These are phyloP conservation scores for Zaprionus tsacasi DNA, from an alignment of 1,140 invertebrate genomes.

Conservation along the genomic window DNA sequence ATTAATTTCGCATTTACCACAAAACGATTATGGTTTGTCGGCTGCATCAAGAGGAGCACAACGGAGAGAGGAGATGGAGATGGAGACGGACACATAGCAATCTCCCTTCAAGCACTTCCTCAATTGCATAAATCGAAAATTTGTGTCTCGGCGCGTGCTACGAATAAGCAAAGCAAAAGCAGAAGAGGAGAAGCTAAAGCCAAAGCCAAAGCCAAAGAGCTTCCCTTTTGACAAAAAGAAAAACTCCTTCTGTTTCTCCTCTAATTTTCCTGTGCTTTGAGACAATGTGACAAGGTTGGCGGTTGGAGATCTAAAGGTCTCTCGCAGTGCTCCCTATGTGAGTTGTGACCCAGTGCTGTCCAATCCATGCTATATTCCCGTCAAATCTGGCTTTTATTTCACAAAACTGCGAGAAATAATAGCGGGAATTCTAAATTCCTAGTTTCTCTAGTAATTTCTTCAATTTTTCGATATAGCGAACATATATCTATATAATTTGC, in stretches of 20 bases:
- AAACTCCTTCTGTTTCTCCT: slow-evolving; percentile 32
- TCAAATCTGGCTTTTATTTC: too few relatives aligned
- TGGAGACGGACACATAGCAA: slow-evolving; percentile 1
- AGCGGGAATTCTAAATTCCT: too few relatives aligned
- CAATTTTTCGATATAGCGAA: too few relatives aligned
- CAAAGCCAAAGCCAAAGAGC: slow-evolving; percentile 27
- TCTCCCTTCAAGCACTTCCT: slow-evolving; percentile 68
- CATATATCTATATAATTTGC: too few relatives aligned
- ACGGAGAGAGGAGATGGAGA: not conserved
- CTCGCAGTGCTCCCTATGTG: not conserved
- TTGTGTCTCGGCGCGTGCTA: slow-evolving; percentile 80
- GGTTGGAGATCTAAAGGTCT: slow-evolving; percentile 2
- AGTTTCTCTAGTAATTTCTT: too few relatives aligned
- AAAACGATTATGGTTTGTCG: slow-evolving; percentile 71
- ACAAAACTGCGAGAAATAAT: too few relatives aligned
- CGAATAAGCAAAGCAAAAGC: slow-evolving; percentile 64
- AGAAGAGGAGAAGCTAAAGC: slow-evolving; percentile 29
- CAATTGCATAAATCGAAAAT: slow-evolving; percentile 83
- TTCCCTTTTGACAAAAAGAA: not conserved
- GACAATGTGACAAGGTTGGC: slow-evolving; percentile 72
- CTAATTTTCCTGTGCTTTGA: slow-evolving; percentile 50
- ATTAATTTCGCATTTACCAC: slow-evolving; percentile 81
- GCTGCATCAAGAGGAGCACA: slow-evolving; percentile 12
- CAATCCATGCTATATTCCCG: too few relatives aligned
- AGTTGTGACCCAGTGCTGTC: not conserved